phyloP scores from a whole-genome alignment of 92 coral and sea anemone genomes.

The Micromussa lordhowensis region DNA sequence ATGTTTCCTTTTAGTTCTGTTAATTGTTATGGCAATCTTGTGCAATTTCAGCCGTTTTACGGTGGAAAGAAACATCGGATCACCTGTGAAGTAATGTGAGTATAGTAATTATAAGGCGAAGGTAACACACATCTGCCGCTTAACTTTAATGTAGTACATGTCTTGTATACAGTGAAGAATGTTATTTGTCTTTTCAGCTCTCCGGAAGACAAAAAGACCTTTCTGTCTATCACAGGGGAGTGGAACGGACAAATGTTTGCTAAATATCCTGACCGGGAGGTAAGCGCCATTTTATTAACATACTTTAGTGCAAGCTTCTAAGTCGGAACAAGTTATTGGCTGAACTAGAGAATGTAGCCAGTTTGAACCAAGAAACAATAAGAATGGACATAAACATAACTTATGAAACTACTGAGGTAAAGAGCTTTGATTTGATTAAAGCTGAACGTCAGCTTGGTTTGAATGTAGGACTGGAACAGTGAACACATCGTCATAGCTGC shows the following conservation, averaged over 20 bases:
- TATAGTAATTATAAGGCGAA: background rate
- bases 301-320: background rate
- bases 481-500: too few relatives aligned
- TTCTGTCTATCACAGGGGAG: constrained; percentile 88
- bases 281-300: background rate
- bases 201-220: constrained; percentile 93
- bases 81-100: constrained; percentile 90
- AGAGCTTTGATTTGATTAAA: too few relatives aligned
- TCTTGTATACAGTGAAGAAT: background rate
- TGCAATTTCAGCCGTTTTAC: constrained; percentile 88
- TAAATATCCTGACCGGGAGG: constrained; percentile 81
- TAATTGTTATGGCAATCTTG: background rate
- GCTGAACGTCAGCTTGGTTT: too few relatives aligned
- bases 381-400: too few relatives aligned
- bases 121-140: too few relatives aligned
- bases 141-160: too few relatives aligned
- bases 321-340: too few relatives aligned
- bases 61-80: constrained; percentile 97
- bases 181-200: constrained; percentile 56
- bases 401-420: too few relatives aligned
- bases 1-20: background rate
- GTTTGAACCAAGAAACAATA: too few relatives aligned
- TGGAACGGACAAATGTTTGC: constrained; percentile 97
- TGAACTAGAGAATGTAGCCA: too few relatives aligned
- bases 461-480: too few relatives aligned